Evolutionary conservation across 2,113 vertebrate genomes (phyloP), one percentile per base, ranked within the genome.

Genomic region (Megaceryle torquata): DNA sequence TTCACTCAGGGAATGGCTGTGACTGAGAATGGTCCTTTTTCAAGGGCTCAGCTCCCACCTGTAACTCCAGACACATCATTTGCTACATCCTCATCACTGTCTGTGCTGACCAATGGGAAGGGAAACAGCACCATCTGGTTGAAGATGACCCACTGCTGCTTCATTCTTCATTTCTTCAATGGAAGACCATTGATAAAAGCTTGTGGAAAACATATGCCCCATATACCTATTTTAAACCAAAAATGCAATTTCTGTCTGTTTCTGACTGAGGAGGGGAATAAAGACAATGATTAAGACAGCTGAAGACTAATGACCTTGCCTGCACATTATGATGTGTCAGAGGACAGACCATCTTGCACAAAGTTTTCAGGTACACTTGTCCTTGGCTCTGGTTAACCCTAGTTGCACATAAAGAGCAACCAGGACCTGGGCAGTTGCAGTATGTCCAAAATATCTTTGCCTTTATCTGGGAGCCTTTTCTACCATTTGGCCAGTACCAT

Each of bases 271-370:
- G 13, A 71, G 8, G 15, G 13, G 8, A 88, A 31, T 60, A 21
- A 92, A 7, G 16, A 5, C 21, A 65, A 2, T 10, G 16, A 10
- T 29, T 63, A 78, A 14, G 21, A 10, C 29, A 64, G 6, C 20
- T 82, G 75, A 48, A 76, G 25, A 31, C 24, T 22, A 33, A 19
- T 35, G 46, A 31, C 5, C 13, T 51, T 76, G 13, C 22, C 33
- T 39, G 19, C 29, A n/a, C 9, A 43, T 6, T 2, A 48, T 31
- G 15, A n/a, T 13, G 5, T 20, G 9, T 10, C 26, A 85, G 61
- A 37, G 9, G 16, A 31, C 0, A 4, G 31, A 51, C 8, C 0
- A 1, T 28, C 11, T 17, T 0, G 0, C 11, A 33, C 17, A 54
- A 53, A 71, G 13, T 9, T 9, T 50, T 24, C 51, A 14, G 16